Evolutionary conservation across 2,888 invertebrate genomes (phyloP).

Genomic region (Apamea sordens): DNA sequence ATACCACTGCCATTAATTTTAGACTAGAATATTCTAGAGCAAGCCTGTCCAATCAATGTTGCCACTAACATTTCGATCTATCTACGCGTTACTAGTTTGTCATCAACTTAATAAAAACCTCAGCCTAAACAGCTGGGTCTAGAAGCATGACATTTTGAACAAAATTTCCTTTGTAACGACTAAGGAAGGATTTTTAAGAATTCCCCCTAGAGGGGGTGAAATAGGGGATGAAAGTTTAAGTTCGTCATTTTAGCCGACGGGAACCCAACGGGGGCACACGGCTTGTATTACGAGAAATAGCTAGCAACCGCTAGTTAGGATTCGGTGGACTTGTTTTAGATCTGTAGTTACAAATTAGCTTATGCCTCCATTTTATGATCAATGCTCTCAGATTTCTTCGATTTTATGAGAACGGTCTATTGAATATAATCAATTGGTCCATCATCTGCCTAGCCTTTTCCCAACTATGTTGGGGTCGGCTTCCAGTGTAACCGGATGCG

Average conservation of each 20-base stretch:
- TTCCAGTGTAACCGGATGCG: too few species aligned
- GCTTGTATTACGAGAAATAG: background rate
- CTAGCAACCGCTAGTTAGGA: background rate
- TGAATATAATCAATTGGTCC: background rate
- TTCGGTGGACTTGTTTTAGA: background rate
- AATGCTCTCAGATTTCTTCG: background rate
- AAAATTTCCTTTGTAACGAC: too few species aligned
- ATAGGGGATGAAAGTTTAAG: background rate
- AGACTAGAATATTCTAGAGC: background rate
- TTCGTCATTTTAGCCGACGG: too few species aligned
- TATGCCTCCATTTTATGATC: background rate
- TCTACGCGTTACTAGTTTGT: too few species aligned
- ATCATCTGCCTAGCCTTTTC: too few species aligned
- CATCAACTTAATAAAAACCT: too few species aligned
- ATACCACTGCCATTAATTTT: constrained; percentile 12
- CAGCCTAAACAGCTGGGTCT: too few species aligned
- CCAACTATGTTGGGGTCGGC: too few species aligned
- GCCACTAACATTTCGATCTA: background rate
- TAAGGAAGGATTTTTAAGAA: too few species aligned
- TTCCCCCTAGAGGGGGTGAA: too few species aligned
- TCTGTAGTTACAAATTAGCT: background rate
- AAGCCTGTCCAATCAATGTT: constrained; percentile 1
- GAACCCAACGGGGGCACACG: too few species aligned
- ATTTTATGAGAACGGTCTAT: background rate
- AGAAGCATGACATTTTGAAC: too few species aligned